These are phyloP conservation scores for Synanthedon tipuliformis DNA, from an alignment of 2,888 invertebrate species.

Conservation along the genomic window DNA sequence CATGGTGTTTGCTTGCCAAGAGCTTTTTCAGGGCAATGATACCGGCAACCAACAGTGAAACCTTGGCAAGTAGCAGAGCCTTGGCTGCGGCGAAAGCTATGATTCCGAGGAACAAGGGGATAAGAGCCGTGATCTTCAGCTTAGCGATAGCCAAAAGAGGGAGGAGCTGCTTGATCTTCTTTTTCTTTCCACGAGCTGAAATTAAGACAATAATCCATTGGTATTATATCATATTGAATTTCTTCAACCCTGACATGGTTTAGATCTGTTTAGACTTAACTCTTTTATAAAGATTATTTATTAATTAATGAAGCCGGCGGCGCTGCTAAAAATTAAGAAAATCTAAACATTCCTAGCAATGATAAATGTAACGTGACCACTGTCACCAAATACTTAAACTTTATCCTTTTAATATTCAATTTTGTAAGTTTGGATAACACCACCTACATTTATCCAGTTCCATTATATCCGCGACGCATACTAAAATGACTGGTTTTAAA, in stretches of 20 bases:
- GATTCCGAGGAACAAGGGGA: conserved; percentile 79
- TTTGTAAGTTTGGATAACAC: background rate
- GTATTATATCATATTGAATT: no score
- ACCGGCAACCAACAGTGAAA: conserved; percentile 81
- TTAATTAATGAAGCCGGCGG: no score
- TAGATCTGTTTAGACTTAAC: no score
- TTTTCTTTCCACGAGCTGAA: conserved; percentile 83
- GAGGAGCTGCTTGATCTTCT: conserved; percentile 80
- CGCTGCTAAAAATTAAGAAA: no score
- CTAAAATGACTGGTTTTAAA: background rate
- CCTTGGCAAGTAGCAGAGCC: conserved; percentile 85
- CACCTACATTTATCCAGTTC: background rate
- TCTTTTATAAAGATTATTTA: no score
- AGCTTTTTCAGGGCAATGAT: conserved; percentile 79
- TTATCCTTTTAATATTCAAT: no score
- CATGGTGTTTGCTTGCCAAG: conserved; percentile 75
- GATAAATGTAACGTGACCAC: no score
- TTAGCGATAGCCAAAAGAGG: conserved; percentile 82
- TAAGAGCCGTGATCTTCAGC: conserved; percentile 80
- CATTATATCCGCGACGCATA: background rate
- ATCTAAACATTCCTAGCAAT: no score
- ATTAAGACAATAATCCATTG: conserved; percentile 4
- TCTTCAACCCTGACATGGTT: no score
- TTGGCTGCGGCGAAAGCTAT: conserved; percentile 88
- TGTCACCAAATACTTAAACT: no score